phyloP scores from a whole-genome alignment of 2,888 invertebrate species.

The Actias luna region DNA sequence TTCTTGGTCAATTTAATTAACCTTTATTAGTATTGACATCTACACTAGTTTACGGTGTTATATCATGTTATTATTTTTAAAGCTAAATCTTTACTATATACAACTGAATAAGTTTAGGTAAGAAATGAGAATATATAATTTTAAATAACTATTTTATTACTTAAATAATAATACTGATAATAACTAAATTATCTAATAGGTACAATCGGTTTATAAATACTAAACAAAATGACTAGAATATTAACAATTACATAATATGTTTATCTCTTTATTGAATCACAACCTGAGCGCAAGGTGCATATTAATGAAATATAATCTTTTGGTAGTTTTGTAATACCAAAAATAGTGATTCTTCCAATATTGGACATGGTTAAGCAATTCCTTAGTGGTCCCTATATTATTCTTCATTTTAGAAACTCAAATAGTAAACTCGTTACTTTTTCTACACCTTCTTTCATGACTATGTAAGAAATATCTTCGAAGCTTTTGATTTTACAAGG shows the following conservation, averaged over 20 bases:
- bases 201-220: constrained; percentile 6
- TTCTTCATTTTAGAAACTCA: constrained; percentile 20
- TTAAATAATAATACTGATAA: constrained; percentile 1
- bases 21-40: background rate
- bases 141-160: background rate
- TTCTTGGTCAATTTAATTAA: background rate
- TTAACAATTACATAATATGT: constrained; percentile 4
- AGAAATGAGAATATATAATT: background rate
- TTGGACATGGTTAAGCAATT: background rate
- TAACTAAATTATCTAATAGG: background rate
- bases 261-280: background rate
- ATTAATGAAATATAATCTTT: background rate
- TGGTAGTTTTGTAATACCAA: background rate
- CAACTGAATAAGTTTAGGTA: background rate
- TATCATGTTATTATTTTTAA: background rate
- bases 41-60: background rate
- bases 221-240: constrained; percentile 8
- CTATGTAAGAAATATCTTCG: constrained; percentile 27
- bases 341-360: background rate
- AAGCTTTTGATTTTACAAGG: constrained; percentile 25
- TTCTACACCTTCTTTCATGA: constrained; percentile 33
- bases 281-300: background rate
- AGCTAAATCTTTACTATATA: no score
- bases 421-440: constrained; percentile 29
- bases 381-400: background rate